A percentile compares a stretch with the other conserved stretches of the same genome.
phyloP scores from a whole-genome alignment of 2,797 vertebrate species.

The Apogon talboti region DNA sequence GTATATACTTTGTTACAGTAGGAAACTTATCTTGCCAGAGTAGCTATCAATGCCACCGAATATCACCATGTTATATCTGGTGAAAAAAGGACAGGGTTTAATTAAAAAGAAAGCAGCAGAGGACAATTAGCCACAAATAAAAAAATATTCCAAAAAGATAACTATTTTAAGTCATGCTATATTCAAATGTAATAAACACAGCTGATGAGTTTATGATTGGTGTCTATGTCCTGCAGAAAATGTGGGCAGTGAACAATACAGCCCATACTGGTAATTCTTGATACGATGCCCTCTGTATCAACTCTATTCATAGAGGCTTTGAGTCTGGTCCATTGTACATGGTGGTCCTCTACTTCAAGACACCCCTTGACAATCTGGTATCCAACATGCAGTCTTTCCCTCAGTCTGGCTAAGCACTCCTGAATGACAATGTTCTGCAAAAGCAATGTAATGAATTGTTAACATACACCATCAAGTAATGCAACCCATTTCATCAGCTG shows the following conservation, averaged over 20 bases:
- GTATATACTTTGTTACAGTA: background rate
- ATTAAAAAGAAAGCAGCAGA: background rate
- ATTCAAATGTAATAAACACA: conserved; percentile 13
- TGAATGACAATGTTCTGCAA: conserved; percentile 5
- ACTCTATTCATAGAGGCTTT: conserved; percentile 20
- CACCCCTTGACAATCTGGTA: conserved; percentile 19
- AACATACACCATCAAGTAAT: background rate
- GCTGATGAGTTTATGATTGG: conserved; percentile 22
- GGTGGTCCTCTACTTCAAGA: conserved; percentile 19
- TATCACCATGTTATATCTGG: conserved; percentile 25
- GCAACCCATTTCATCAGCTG: background rate
- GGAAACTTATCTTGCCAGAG: conserved; percentile 5
- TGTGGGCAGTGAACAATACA: conserved; percentile 16
- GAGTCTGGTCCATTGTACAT: conserved; percentile 16
- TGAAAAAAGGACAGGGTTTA: conserved; percentile 8
- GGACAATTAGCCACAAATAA: conserved; percentile 13
- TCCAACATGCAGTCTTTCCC: conserved; percentile 6
- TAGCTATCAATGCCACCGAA: conserved; percentile 3
- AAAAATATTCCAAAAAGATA: background rate
- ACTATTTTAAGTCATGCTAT: background rate
- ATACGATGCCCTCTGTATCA: conserved; percentile 25
- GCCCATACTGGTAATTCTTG: conserved; percentile 18
- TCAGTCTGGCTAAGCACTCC: conserved; percentile 9
- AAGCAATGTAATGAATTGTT: conserved; percentile 3
- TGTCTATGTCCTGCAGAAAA: conserved; percentile 22